Percentiles rank a stretch among this genome's conserved stretches.
Evolutionary conservation across 2,888 invertebrate genomes (phyloP).

Genomic region (Cecidostiba fungosa): DNA sequence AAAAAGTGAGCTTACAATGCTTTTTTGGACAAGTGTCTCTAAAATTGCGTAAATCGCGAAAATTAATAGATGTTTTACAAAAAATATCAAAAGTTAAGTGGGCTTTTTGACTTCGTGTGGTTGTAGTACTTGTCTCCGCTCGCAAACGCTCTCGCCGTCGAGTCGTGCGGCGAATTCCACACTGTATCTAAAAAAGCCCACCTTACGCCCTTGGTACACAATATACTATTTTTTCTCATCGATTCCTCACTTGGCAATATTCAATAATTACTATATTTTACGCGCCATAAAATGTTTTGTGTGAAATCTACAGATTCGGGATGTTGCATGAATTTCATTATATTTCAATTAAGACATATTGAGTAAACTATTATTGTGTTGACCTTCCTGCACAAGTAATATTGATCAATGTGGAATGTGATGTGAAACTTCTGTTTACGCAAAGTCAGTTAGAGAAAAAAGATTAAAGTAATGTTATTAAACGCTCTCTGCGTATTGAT

Average conservation of each 20-base stretch:
- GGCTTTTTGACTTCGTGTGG: too few relatives aligned
- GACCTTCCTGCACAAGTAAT: constrained; percentile 6
- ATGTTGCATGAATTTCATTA: background rate
- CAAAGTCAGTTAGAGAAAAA: background rate
- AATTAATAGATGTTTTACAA: too few relatives aligned
- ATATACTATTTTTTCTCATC: too few relatives aligned
- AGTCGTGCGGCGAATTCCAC: too few relatives aligned
- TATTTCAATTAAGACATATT: background rate
- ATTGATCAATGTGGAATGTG: background rate
- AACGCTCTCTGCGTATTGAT: background rate
- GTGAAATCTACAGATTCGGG: background rate
- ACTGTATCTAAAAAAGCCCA: too few relatives aligned
- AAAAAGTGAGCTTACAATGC: too few relatives aligned
- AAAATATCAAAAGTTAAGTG: too few relatives aligned
- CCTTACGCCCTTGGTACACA: too few relatives aligned
- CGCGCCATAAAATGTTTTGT: background rate
- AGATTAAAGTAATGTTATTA: background rate
- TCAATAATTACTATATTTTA: background rate
- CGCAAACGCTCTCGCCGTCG: too few relatives aligned
- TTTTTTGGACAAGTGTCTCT: too few relatives aligned
- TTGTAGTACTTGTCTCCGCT: too few relatives aligned
- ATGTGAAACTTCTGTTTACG: background rate
- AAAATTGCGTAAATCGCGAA: too few relatives aligned
- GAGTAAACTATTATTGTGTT: background rate
- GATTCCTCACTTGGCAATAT: background rate